Conservation (phyloP, 2,113 vertebrate genomes). For the Plecturocebus donacophilus region DNA sequence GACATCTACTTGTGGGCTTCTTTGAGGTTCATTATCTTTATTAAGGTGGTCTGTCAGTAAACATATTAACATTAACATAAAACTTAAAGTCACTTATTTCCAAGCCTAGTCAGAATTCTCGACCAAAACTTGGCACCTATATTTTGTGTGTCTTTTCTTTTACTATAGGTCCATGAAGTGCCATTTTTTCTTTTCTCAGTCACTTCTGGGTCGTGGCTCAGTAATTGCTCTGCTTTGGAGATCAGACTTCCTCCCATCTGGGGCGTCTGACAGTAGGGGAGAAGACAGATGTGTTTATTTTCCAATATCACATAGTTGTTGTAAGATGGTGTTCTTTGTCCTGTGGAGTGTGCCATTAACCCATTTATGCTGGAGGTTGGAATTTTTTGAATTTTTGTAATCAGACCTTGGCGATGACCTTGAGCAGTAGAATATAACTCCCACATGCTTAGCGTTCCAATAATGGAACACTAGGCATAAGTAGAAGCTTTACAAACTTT, state of each 20-base stretch:
- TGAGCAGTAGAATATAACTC: too few species aligned
- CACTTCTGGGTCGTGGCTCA: background rate
- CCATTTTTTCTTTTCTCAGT: slow-evolving; percentile 45
- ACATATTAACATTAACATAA: slow-evolving; percentile 14
- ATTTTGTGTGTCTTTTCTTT: slow-evolving; percentile 43
- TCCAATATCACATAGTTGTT: background rate
- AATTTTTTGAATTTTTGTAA: too few species aligned
- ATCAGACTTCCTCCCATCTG: background rate
- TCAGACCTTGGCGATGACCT: too few species aligned
- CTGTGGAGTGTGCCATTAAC: background rate
- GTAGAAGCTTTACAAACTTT: background rate
- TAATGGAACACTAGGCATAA: too few species aligned
- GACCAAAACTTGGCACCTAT: background rate
- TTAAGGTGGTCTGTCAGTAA: background rate
- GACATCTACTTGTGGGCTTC: background rate
- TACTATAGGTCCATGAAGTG: background rate
- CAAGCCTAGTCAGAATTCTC: slow-evolving; percentile 12
- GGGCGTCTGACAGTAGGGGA: slow-evolving; percentile 17
- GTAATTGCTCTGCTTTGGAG: slow-evolving; percentile 16
- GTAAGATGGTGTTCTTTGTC: background rate
- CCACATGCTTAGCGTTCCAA: too few species aligned
- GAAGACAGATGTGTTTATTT: slow-evolving; percentile 47
- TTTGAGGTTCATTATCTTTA: background rate
- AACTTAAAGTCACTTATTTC: slow-evolving; percentile 21
- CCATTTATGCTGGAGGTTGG: too few species aligned